Evolutionary conservation across 2,888 invertebrate genomes (phyloP), one percentile per base, ranked within the genome.

Genomic region (Oligia strigilis): DNA sequence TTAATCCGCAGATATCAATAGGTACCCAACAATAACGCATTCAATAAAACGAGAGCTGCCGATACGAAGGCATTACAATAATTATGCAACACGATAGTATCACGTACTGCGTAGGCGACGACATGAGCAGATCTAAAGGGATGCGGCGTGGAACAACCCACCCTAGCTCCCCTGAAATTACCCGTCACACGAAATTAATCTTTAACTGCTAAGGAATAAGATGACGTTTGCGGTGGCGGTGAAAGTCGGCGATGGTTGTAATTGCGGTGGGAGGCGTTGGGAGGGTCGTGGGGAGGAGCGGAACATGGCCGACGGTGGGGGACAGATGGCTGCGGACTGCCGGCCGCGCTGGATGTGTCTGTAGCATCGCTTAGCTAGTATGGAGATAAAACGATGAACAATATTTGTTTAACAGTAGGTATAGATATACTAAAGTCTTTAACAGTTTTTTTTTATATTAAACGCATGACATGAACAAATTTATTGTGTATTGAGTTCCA

Each of bases 201-300:
- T 96, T 95, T 97, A 96, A 95, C 92, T 78, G 90, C 87, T 87
- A 87, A 88, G 90, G 83, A 86, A 91, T 95, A 97, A 94, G 95
- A 95, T 93, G 93, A 93, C 92, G 91, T 95, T 94, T 94, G 92
- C 92, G 91, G 92, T 91, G 94, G 88, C 91, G 92, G 92, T 85
- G 91, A 92, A 91, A 91, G 91, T 91, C 91, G 91, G 92, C 92
- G 93, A 92, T 93, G 93, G 92, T 90, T 93, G 93, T 95, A 94
- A 95, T 95, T 94, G 95, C 93, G 93, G 95, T 93, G 95, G 95
- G 94, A 93, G 96, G 96, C 96, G 96, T 93, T 96, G 96, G 96
- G 97, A 94, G 96, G 96, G 93, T 88, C 95, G 91, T 92, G 92
- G 96, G 96, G 97, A 94, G 96, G 96, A 93, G 96, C 95, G 93